Evolutionary conservation across 2,888 invertebrate species (phyloP), one percentile per base, ranked within the genome.

Genomic region (Drosophila cracens): DNA sequence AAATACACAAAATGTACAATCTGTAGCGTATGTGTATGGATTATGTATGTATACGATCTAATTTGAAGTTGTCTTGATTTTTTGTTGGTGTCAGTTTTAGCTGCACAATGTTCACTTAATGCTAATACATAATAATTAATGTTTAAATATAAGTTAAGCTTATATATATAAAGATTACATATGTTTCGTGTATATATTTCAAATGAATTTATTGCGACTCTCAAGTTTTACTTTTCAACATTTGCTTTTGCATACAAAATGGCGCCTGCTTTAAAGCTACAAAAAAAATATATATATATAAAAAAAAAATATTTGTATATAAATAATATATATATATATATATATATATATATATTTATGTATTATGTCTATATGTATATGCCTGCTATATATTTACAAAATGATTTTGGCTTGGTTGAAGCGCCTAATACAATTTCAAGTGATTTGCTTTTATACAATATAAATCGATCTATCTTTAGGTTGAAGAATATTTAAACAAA

Each of bases 261-360:
- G 85, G 87, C 87, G 79, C 62, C 71, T 60, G 79, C 82, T 62
- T 79, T 88, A 83, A 70, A 74, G 87, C 83, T 79, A 78, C 53
- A 57, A 75, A 79, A 74, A 77, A 83, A 74, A 67, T 2, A 31
- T 3, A 31, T 31, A 10, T 31, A 49, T 25, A 25, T 25, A 25
- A 31, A 36, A 18, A 38, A n/a, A 65, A 33, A 33, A 11, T 27
- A 25, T 53, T 27, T 61, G 25, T 53, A 58, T 63, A 40, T 27
- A 69, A 46, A 58, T 59, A 54, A 52, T 40, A 46, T 59, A 33
- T 58, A 31, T 43, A 51, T 38, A 59, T n/a, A n/a, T n/a, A n/a
- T n/a, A n/a, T n/a, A n/a, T n/a, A n/a, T 51, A 8, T 48, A 29
- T 33, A 27, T 31, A 10, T 21, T 7, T 48, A 36, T 51, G 16